Evolutionary conservation across 2,113 vertebrate genomes (phyloP), one percentile per base, ranked within the genome.

Genomic region (Heterochromis multidens): DNA sequence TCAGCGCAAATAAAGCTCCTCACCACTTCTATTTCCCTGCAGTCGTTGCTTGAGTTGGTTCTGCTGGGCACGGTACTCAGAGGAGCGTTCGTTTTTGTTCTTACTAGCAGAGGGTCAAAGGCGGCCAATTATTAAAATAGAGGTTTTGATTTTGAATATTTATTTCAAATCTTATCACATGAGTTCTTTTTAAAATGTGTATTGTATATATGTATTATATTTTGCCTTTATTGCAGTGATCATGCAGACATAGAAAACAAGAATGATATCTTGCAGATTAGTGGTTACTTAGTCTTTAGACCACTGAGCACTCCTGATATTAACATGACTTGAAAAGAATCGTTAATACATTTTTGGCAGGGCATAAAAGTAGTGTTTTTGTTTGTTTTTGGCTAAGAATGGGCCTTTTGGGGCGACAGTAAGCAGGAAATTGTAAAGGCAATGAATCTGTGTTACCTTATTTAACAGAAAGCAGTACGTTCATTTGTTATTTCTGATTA

Each of bases 41-140:
- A 21, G 43, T 61, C 83, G 54, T 31, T 29, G 16, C 19, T 4
- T 60, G 25, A 58, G 57, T 46, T 63, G n/a, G 60, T 72, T 86
- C 83, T 35, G 82, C 43, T 33, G 58, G 61, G 79, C n/a, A 33
- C 23, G 72, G 67, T 25, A 37, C 25, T 1, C 17, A 13, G 49
- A 76, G 4, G 13, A 80, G 23, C 84, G 77, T 88, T 89, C 84
- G 31, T 58, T 82, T 77, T 82, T n/a, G 12, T 46, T 43, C 14
- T 31, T 49, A 27, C 16, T 5, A 23, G 37, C 16, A 11, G 11
- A 33, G 19, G 54, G 0, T 35, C 65, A 62, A 70, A 78, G 56
- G 65, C 19, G n/a, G 43, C 14, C 16, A 40, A n/a, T 19, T 11
- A 12, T 57, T 70, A 13, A 70, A 57, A 59, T 31, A 12, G 0